phyloP scores from a whole-genome alignment of 2,797 vertebrate species.

The Danio aesculapii region DNA sequence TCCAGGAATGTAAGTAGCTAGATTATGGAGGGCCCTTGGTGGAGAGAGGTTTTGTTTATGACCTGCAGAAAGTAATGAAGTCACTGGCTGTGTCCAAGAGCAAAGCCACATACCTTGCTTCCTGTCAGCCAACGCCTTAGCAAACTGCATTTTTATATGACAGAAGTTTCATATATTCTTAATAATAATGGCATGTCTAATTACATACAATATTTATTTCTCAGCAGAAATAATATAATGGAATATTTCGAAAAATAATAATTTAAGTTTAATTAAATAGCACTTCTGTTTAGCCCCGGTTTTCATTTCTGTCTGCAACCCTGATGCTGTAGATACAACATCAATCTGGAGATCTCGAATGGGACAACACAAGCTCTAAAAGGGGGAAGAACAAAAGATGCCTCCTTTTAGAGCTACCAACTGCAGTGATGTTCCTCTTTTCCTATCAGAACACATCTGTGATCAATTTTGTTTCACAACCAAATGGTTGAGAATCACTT shows the following conservation, averaged over 20 bases:
- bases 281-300: background rate
- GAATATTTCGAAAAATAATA: background rate
- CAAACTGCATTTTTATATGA: background rate
- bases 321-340: background rate
- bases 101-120: background rate
- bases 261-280: no score
- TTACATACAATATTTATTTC: background rate
- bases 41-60: constrained; percentile 74
- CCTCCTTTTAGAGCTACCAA: background rate
- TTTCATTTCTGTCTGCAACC: background rate
- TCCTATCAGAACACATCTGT: background rate
- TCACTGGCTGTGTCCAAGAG: constrained; percentile 55
- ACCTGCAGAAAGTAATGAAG: constrained; percentile 70
- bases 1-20: constrained; percentile 70
- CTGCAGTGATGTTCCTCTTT: background rate
- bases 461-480: background rate
- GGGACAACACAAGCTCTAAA: background rate
- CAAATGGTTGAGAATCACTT: background rate
- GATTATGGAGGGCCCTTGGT: constrained; percentile 65
- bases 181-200: background rate
- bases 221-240: background rate
- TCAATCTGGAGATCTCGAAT: background rate
- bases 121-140: background rate
- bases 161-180: background rate
- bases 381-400: background rate